Base-by-base conservation (phyloP, 1,140 invertebrate species). In the Neotoxoptera formosana region DNA sequence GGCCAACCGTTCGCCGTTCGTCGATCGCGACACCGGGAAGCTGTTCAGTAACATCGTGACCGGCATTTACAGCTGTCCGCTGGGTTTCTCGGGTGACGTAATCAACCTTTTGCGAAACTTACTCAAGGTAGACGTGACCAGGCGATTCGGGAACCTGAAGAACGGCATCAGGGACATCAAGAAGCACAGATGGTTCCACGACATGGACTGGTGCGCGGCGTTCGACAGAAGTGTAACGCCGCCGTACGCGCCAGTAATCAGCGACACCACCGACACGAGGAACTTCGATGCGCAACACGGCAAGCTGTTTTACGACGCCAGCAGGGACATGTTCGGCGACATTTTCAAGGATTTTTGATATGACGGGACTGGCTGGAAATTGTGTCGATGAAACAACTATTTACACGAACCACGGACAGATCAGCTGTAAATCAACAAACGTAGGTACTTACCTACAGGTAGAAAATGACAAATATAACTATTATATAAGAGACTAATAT, bases 1-100 rank as follows among this genome's bases (percentile, higher is more conserved):
- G 93, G 97, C 97, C 21, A 98, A 98, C 0, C 97, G 97, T 94
- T 96, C 97, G 0, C 98, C 98, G 0, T 99, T 99, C 95, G 97
- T 97, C 93, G 96, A 97, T 9, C 96, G 96, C n/a, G 97, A 98
- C 94, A 97, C 97, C 0, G 98, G 98, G 96, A 97, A 97, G 95
- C 98, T 99, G 67, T 99, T 99, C 95, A 98, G 98, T 95, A 97
- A 97, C 95, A 98, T 98, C 91, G 97, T 98, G 25, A 95, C 96
- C 8, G 97, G 96, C 14, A 97, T 97, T 95, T 98, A 97, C 94
- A 96, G 96, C 96, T 96, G 97, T 94, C 97, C 97, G 1, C 95
- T 95, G 1, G 96, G 96, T 91, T 98, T 98, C 93, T 96, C 96
- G 14, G 94, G 95, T 0, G 97, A 99, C 93, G 94, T 99, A 89